Evolutionary conservation across 2,888 invertebrate species (phyloP), one percentile per base, ranked within the genome.

Genomic region (Papilio protenor): DNA sequence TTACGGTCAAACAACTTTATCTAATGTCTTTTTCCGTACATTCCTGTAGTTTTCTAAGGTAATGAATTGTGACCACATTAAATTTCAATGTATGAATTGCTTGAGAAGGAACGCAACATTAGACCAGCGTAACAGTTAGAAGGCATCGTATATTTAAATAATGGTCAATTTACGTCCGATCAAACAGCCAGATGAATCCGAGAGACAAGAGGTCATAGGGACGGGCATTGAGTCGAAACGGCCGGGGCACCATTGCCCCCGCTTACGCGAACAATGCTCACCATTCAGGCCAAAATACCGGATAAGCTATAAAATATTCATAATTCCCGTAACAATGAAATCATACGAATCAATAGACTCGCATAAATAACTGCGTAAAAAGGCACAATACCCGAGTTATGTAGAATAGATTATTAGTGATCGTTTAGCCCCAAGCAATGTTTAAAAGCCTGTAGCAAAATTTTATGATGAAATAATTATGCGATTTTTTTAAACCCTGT

Each of bases 291-390:
- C 84, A 87, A 88, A 88, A 90, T 87, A 89, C 82, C 84, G 84
- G 85, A 89, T 88, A 88, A 89, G 83, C 88, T 85, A 87, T 91
- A 88, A 91, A 91, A 92, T 92, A 93, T 93, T 92, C 90, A 93
- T 92, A 88, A 86, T 86, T 85, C 84, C 77, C 79, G 78, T 81
- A 81, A 87, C 85, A 88, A 88, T 86, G 81, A 83, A 83, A 86
- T 84, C 85, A 86, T 86, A 81, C 81, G 85, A 84, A 90, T 85
- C 89, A 91, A 91, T 89, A 83, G 79, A 80, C 82, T 84, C 82
- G 81, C 80, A 81, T 80, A 84, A 85, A 84, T 83, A 82, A 82
- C 82, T 81, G 84, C 79, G 79, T 81, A 81, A 81, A 82, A 83
- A 84, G 66, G 16, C 64, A 77, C 66, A 73, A 75, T 23, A 47